These are phyloP conservation scores for Listronotus oregonensis DNA, from an alignment of 1,140 invertebrate species.

Conservation along the genomic window DNA sequence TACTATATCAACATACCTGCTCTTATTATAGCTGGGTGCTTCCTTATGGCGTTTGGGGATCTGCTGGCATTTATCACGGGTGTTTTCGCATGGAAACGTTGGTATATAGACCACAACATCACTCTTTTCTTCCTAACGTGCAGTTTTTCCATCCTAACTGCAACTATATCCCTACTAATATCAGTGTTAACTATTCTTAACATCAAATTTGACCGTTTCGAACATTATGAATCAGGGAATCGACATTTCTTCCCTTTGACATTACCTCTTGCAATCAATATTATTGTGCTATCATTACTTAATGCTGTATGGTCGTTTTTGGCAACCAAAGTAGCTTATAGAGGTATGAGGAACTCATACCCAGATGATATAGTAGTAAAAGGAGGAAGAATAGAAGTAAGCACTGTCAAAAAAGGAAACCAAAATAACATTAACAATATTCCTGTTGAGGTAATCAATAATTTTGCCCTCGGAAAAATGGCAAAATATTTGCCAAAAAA, in stretches of 20 bases:
- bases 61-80: slow-evolving; percentile 61
- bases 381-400: slow-evolving; percentile 57
- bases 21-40: slow-evolving; percentile 36
- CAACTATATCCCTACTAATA: slow-evolving; percentile 48
- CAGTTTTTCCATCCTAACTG: slow-evolving; percentile 57
- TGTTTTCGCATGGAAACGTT: slow-evolving; percentile 64
- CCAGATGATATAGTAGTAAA: slow-evolving; percentile 58
- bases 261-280: slow-evolving; percentile 61
- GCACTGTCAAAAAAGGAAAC: slow-evolving; percentile 60
- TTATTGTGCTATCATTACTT: slow-evolving; percentile 63
- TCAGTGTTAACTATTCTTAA: slow-evolving; percentile 25
- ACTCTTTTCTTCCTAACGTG: slow-evolving; percentile 64
- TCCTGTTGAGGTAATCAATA: slow-evolving; percentile 56
- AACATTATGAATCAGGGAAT: slow-evolving; percentile 5
- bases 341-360: slow-evolving; percentile 65
- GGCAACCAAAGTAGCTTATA: slow-evolving; percentile 63
- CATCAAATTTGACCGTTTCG: slow-evolving; percentile 24
- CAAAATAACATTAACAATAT: slow-evolving; percentile 45
- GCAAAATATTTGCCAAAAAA: slow-evolving; percentile 60
- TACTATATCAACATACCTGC: slow-evolving; percentile 40
- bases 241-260: slow-evolving; percentile 18
- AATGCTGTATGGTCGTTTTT: slow-evolving; percentile 66
- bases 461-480: slow-evolving; percentile 54
- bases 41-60: slow-evolving; percentile 53
- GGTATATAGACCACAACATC: slow-evolving; percentile 71